A percentile compares a stretch with the other conserved stretches of the same genome.
Conservation (phyloP, 2,888 invertebrate genomes). For the Macaria liturata region DNA sequence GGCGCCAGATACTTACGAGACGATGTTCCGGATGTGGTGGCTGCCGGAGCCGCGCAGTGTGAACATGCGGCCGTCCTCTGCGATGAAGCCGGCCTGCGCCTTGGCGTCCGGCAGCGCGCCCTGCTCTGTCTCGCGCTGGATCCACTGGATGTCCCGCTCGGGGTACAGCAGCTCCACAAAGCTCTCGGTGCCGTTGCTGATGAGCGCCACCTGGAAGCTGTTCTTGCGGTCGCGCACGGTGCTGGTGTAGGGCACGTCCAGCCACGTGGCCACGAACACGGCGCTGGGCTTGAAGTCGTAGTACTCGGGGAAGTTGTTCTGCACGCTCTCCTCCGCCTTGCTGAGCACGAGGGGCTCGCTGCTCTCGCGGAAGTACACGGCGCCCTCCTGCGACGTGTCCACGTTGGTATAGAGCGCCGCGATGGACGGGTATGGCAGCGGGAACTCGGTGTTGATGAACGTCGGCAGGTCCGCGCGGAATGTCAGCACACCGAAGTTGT, state of each 20-base stretch:
- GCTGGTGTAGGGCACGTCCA: conserved; percentile 91
- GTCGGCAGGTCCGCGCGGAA: conserved; percentile 94
- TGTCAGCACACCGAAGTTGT: conserved; percentile 94
- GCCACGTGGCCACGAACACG: conserved; percentile 95
- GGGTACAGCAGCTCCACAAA: conserved; percentile 95
- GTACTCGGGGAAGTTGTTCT: conserved; percentile 88
- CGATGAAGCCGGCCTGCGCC: conserved; percentile 96
- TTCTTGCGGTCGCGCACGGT: conserved; percentile 89
- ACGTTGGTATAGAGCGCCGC: conserved; percentile 96
- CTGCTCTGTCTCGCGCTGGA: conserved; percentile 90
- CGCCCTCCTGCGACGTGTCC: conserved; percentile 89
- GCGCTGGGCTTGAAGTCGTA: conserved; percentile 89
- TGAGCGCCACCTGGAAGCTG: conserved; percentile 90
- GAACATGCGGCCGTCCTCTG: conserved; percentile 90
- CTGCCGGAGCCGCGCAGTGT: conserved; percentile 94
- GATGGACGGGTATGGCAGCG: conserved; percentile 93
- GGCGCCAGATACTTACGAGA: conserved; percentile 83
- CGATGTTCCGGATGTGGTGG: conserved; percentile 91
- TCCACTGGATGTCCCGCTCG: conserved; percentile 95
- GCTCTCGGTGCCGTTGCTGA: conserved; percentile 89
- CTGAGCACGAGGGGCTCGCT: conserved; percentile 83
- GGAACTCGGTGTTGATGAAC: conserved; percentile 94
- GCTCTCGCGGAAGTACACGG: conserved; percentile 89
- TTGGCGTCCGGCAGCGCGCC: conserved; percentile 93
- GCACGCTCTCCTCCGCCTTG: conserved; percentile 88